phyloP scores from a whole-genome alignment of 2,888 invertebrate genomes.

The Julus scanicus region DNA sequence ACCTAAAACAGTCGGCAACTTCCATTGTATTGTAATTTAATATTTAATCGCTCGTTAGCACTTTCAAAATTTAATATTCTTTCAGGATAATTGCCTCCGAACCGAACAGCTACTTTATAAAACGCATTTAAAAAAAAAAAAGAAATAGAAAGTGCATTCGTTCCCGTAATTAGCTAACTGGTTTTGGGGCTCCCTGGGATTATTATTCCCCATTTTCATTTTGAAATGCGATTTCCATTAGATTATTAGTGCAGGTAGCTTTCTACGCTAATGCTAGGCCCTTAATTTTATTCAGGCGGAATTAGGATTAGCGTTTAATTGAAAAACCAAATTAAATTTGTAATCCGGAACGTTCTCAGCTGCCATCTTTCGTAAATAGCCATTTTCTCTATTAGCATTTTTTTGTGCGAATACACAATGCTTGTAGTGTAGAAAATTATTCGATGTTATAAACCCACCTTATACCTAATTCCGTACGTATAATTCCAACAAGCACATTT shows the following conservation, averaged over 20 bases:
- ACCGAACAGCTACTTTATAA: not conserved
- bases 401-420: not conserved
- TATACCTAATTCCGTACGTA: not conserved
- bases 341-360: not conserved
- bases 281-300: constrained; percentile 8
- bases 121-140: not conserved
- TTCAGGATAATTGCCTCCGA: not conserved
- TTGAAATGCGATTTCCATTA: not conserved
- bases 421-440: not conserved
- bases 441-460: not conserved
- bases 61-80: not conserved
- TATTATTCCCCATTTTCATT: constrained; percentile 12
- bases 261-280: not conserved
- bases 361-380: constrained; percentile 1
- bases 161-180: not conserved
- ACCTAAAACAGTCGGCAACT: no score
- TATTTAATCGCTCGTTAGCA: not conserved
- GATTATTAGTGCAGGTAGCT: not conserved
- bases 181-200: constrained; percentile 9
- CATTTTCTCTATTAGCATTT: not conserved
- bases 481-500: no score
- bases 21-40: not conserved
- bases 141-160: not conserved
- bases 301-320: constrained; percentile 2
- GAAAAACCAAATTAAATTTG: constrained; percentile 31